A percentile compares a stretch with the other conserved stretches of the same genome.
These are phyloP conservation scores for Synaphobranchus kaupii DNA, from an alignment of 2,797 vertebrate genomes.

Conservation along the genomic window DNA sequence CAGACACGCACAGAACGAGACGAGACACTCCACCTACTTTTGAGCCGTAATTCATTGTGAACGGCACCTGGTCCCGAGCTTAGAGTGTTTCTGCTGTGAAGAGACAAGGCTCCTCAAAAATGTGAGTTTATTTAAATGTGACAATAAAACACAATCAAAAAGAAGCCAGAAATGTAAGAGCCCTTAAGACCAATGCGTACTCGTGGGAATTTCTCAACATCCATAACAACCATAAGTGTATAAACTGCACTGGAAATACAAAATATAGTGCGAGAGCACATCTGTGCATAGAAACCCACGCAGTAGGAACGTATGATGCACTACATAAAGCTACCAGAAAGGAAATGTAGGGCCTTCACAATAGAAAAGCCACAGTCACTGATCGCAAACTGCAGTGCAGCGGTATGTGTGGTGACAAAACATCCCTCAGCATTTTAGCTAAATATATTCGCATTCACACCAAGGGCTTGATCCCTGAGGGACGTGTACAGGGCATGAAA, in stretches of 20 bases:
- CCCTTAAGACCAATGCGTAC: not conserved
- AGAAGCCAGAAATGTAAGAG: not conserved
- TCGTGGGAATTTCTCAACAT: not conserved
- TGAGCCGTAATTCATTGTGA: conserved; percentile 1
- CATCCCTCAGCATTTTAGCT: not conserved
- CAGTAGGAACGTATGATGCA: not conserved
- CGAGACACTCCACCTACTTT: conserved; percentile 2
- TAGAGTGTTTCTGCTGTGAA: not conserved
- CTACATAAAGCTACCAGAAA: not conserved
- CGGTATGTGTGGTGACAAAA: not conserved
- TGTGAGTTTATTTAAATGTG: conserved; percentile 18
- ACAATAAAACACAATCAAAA: not conserved
- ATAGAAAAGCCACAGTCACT: not conserved
- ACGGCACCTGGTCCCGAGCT: not conserved
- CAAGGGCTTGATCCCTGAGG: not conserved
- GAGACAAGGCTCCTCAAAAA: not conserved
- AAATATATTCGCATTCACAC: not conserved
- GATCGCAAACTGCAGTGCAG: not conserved
- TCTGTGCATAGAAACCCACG: not conserved
- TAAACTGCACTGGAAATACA: not conserved
- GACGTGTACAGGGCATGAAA: no score
- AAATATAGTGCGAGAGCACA: not conserved
- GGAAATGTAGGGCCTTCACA: not conserved
- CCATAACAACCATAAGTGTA: not conserved
- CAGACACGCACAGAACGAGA: conserved; percentile 13